Conservation (phyloP, 1,140 invertebrate species). For the Drosophila tropicalis region DNA sequence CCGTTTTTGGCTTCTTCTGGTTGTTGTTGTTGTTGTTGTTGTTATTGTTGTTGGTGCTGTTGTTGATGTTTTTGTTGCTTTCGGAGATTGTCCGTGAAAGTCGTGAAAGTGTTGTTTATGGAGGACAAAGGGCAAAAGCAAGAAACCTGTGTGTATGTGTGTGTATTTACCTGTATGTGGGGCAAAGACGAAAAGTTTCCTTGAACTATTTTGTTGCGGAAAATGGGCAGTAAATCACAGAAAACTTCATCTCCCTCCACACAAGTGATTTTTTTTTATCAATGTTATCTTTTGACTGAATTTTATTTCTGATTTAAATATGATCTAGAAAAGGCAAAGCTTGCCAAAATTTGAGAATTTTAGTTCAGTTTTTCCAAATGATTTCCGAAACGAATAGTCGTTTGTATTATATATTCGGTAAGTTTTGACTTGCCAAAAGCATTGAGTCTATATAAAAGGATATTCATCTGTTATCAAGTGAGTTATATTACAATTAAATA, state of each 20-base stretch:
- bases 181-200: conserved; percentile 29
- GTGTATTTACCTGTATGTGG: conserved; percentile 8
- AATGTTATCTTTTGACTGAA: not conserved
- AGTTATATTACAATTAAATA: too few species aligned
- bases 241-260: not conserved
- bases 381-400: too few species aligned
- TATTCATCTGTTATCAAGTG: too few species aligned
- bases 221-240: conserved; percentile 54
- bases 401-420: too few species aligned
- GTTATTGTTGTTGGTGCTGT: conserved; percentile 31
- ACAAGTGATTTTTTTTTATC: not conserved
- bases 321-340: not conserved
- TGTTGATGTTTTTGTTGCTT: conserved; percentile 7
- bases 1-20: not conserved
- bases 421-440: too few species aligned
- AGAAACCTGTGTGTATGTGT: conserved; percentile 37
- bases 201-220: conserved; percentile 52
- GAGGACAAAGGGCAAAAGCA: conserved; percentile 29
- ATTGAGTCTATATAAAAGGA: too few species aligned
- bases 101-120: conserved; percentile 69
- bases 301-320: not conserved
- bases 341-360: too few species aligned
- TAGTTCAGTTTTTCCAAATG: too few species aligned
- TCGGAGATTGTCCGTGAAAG: conserved; percentile 37
- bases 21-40: conserved; percentile 19